phyloP scores from a whole-genome alignment of 2,888 invertebrate genomes.

The Dryobotodes eremita region DNA sequence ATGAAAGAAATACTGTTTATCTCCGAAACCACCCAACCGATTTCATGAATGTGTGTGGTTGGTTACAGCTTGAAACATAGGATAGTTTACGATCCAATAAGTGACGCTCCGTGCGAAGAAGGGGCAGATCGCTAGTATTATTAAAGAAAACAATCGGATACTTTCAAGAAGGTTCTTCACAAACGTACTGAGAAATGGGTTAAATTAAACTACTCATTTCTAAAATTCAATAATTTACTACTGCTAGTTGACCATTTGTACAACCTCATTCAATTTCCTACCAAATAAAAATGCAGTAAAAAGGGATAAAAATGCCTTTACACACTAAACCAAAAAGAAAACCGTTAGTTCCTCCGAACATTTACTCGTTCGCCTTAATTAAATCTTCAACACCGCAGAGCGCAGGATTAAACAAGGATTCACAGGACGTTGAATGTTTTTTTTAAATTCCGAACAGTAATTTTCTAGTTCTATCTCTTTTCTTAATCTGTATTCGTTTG shows the following conservation, averaged over 20 bases:
- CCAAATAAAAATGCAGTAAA: slow-evolving; percentile 19
- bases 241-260: not conserved
- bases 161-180: not conserved
- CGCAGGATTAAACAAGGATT: slow-evolving; percentile 46
- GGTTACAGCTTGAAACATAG: too few species aligned
- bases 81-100: too few species aligned
- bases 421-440: slow-evolving; percentile 19
- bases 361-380: slow-evolving; percentile 46
- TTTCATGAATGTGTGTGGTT: too few species aligned
- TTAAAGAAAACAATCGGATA: not conserved
- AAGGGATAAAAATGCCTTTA: slow-evolving; percentile 19
- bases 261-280: not conserved
- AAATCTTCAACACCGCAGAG: slow-evolving; percentile 42
- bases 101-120: too few species aligned
- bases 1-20: too few species aligned
- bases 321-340: slow-evolving; percentile 25
- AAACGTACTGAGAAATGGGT: not conserved
- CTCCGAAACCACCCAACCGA: too few species aligned
- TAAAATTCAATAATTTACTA: not conserved
- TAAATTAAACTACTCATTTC: not conserved
- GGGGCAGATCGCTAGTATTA: too few species aligned
- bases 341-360: slow-evolving; percentile 19
- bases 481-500: slow-evolving; percentile 6
- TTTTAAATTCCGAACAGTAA: slow-evolving; percentile 15
- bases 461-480: slow-evolving; percentile 10